Conservation (phyloP, 1,140 invertebrate genomes). For the Bombus waltoni region DNA sequence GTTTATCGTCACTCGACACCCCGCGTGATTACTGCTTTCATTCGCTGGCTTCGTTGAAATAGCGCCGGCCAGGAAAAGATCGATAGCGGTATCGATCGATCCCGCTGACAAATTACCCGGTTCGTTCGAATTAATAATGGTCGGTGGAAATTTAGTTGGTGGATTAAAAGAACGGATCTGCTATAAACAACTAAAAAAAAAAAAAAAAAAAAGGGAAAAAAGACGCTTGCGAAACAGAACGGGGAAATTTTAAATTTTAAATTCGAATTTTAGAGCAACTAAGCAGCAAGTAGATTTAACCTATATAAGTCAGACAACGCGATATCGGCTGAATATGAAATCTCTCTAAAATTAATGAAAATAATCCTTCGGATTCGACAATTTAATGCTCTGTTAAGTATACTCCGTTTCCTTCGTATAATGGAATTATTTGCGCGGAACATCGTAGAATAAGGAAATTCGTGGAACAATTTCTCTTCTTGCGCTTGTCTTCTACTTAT, state of each 20-base stretch:
- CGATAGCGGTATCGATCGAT: conserved; percentile 28
- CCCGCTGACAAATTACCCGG: conserved; percentile 17
- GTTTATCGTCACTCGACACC: conserved; percentile 39
- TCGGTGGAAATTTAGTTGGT: neutral
- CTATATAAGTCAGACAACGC: neutral
- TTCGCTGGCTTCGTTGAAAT: conserved; percentile 15
- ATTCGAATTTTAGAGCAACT: neutral
- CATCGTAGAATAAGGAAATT: neutral
- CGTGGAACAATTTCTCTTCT: neutral
- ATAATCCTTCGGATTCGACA: neutral
- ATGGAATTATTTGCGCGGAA: neutral
- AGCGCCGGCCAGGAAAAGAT: neutral
- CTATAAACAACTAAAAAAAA: no score
- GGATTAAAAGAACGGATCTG: neutral
- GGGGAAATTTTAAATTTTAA: no score
- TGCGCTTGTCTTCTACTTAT: neutral
- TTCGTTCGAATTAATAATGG: conserved; percentile 19
- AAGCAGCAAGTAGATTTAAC: neutral
- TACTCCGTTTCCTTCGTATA: neutral
- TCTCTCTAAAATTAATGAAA: neutral
- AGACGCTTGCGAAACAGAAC: no score
- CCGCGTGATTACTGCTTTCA: conserved; percentile 41
- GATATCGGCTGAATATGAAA: neutral
- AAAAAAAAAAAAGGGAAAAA: no score
- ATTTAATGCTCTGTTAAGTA: neutral